Evolutionary conservation across 2,113 vertebrate genomes (phyloP).

Genomic region (Asarcornis scutulata): DNA sequence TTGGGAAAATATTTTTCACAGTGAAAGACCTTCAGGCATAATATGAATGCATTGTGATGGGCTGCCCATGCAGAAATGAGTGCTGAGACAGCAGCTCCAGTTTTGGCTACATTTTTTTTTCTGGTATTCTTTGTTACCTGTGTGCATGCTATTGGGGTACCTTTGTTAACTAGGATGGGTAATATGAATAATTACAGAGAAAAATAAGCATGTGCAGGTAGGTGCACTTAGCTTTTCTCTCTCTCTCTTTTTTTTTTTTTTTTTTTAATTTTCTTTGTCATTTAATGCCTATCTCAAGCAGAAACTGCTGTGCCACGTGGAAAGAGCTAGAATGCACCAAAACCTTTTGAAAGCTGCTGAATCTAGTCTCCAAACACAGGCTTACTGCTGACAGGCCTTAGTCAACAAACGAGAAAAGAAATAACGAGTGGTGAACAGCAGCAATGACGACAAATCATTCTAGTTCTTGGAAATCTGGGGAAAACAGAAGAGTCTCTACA

Average conservation of each 20-base stretch:
- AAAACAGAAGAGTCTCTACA: neutral
- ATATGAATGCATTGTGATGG: neutral
- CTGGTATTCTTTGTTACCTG: neutral
- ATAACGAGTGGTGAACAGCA: neutral
- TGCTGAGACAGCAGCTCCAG: neutral
- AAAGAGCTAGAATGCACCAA: neutral
- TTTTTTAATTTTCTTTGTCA: neutral
- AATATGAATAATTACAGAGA: neutral
- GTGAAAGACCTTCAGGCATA: neutral
- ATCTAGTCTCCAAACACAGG: neutral
- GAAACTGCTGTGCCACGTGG: neutral
- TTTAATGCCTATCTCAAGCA: neutral
- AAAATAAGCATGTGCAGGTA: neutral
- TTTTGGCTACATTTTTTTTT: neutral
- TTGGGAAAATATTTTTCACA: neutral
- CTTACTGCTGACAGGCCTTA: neutral
- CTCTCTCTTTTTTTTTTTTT: accelerated
- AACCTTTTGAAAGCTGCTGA: neutral
- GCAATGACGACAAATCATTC: neutral
- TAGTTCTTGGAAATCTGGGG: neutral
- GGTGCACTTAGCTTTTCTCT: neutral
- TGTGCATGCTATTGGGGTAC: neutral
- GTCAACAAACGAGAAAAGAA: neutral
- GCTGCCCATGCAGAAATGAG: neutral
- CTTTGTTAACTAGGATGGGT: neutral